Base-by-base conservation (phyloP, 2,888 invertebrate species). In the Choreutis nemorana region DNA sequence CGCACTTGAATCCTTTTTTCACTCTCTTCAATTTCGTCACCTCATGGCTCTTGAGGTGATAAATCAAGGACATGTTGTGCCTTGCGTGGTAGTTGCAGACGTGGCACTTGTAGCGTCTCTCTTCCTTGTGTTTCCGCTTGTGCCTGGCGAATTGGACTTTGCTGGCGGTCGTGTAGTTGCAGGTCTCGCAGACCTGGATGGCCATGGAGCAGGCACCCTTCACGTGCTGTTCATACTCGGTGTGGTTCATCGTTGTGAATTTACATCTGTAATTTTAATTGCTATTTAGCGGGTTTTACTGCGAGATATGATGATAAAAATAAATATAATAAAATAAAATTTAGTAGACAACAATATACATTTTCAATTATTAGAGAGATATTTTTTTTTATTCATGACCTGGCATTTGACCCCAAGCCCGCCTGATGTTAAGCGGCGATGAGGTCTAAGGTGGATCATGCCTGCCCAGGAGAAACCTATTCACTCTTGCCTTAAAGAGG, bases 21-120 rank as follows among this genome's bases (percentile, higher is more conserved):
- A 18, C 16, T 0, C 5, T 29, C 4, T 26, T 27, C 1, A 26
- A 11, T 1, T 28, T 28, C 0, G 33, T 32, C 0, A 22, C 11
- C 0, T 44, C 39, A 7, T 75, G 73, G 0, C 52, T 44, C 8
- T 62, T 60, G 3, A 75, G 9, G 30, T 77, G 75, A 24, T 67
- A 71, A 0, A 63, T 39, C 0, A 75, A 11, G 12, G 62, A 63
- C 68, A 73, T 71, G 14, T 54, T 54, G 10, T 70, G 66, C 1
- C 50, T 50, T 0, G 73, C 66, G n/a, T 44, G 46, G 13, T 62
- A 73, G 0, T 49, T 49, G 12, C 75, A 73, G 0, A 63, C n/a
- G 1, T 61, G 55, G 3, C 73, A 73, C 11, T 55, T 54, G 34
- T 38, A 66, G 0, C 45, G 38, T 4, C 56, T 61, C 0, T 63